Base-by-base conservation (phyloP, 2,888 invertebrate species). In the Neoitamus cyanurus region DNA sequence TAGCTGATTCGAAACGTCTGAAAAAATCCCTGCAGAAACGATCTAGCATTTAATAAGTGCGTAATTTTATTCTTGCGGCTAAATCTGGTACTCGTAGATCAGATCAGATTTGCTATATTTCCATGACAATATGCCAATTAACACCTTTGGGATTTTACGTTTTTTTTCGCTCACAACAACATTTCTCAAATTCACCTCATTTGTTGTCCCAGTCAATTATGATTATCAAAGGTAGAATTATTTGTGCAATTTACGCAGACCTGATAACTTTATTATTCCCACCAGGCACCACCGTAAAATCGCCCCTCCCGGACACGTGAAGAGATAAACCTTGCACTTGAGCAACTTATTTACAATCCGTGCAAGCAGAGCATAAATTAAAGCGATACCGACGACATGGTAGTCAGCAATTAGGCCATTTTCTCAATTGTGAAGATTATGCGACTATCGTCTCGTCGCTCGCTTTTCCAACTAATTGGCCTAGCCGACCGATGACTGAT, bases 201-300 rank as follows among this genome's bases (percentile, higher is more conserved):
- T 58, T 58, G 58, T 58, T 58, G 20, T 20, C 0, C 15, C 2
- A 20, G 9, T 6, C 20, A 58, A 25, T 58, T 58, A 58, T 58
- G 58, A 58, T 42, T 58, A 58, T 58, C 58, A 58, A 20, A 0
- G 6, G 11, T 7, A 20, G 9, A 58, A 25, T 58, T 9, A 58
- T 9, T 25, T 58, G 34, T 36, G 37, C 25, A 37, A 73, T 73
- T 73, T 25, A 73, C 73, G 34, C 36, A 7, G 11, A 37, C 31
- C 20, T 25, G 73, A 73, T 73, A 73, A 73, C 20, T 73, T 73
- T 36, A 73, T 73, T 73, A 73, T 73, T 37, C 11, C 4, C 30
- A 30, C 28, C 30, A 70, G 30, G 31, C 3, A 70, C 2, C 4
- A 70, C 30, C 15, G 58, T 20, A 15, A 58, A 58, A 58, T 20